Percentiles rank a stretch among this genome's conserved stretches.
These are phyloP conservation scores for Pyrgus malvae DNA, from an alignment of 2,888 invertebrate genomes.

Conservation along the genomic window DNA sequence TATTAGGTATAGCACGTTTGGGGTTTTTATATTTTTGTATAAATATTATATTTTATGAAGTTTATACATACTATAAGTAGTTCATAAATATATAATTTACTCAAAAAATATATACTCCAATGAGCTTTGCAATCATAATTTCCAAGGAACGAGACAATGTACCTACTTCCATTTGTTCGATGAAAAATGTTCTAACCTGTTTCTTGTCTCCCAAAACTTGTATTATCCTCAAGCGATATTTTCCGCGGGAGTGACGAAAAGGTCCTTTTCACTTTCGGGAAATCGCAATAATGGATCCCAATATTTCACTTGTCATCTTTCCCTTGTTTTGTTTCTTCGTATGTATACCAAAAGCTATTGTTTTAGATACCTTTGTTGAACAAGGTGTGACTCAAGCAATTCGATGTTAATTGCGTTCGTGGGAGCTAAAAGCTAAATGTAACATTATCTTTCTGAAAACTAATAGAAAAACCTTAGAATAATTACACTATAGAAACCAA, in stretches of 20 bases:
- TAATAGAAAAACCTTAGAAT: too few relatives aligned
- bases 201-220: constrained; percentile 6
- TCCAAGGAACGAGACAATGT: too few relatives aligned
- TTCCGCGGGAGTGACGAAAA: constrained; percentile 37
- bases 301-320: constrained; percentile 54
- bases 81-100: too few relatives aligned
- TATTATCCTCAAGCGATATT: constrained; percentile 9
- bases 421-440: too few relatives aligned
- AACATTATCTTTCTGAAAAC: not conserved
- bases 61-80: too few relatives aligned
- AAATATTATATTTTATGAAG: too few relatives aligned
- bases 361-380: constrained; percentile 10
- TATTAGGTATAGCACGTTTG: too few relatives aligned
- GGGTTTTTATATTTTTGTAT: too few relatives aligned
- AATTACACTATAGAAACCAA: too few relatives aligned
- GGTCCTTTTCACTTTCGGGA: constrained; percentile 47
- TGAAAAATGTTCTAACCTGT: constrained; percentile 6
- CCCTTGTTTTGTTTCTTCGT: constrained; percentile 36
- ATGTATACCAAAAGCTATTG: constrained; percentile 43
- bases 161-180: too few relatives aligned
- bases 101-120: too few relatives aligned
- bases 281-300: constrained; percentile 54
- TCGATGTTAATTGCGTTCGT: not conserved
- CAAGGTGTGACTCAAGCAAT: constrained; percentile 28
- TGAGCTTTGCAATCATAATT: too few relatives aligned